Base-by-base conservation (phyloP, 1,140 invertebrate species). In the Homarus americanus region DNA sequence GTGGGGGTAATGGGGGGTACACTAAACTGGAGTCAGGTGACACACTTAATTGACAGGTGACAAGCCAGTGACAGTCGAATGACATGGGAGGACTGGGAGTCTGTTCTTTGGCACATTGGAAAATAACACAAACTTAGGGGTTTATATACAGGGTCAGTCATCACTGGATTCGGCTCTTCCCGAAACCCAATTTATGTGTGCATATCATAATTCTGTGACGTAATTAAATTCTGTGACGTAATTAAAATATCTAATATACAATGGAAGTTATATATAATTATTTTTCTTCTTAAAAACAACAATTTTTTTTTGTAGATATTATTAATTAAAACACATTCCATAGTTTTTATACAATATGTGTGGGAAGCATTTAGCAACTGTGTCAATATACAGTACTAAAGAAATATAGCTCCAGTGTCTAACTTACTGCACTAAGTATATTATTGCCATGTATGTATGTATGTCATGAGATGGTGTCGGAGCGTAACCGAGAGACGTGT, bases 201-300 rank as follows among this genome's bases (percentile, higher is more conserved):
- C 63, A 32, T 32, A 32, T 69, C n/a, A 28, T 69, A 69, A 32
- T 69, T 9, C 12, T 28, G 28, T 69, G 63, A 32, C 4, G 1
- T 69, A 69, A 32, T 69, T 69, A 69, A 69, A 69, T 69, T 9
- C 12, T 28, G 28, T 69, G 63, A 32, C 4, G 1, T 69, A 69
- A 32, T 69, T 69, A 69, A 69, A 69, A 69, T 69, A 69, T 69
- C 63, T 69, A 69, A 69, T 69, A 69, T 69, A 69, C 63, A 69
- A 69, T 32, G 63, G 32, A 58, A 24, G 12, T 63, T 63, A 63
- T 63, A 32, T 69, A 69, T 28, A 69, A 32, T 32, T 32, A 10
- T 7, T 49, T 49, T 49, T 49, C 15, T 69, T 69, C 12, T 32
- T 69, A 9, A 32, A 69, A 69, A 69, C 63, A 69, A 69, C 63